Base-by-base conservation (phyloP, 2,113 vertebrate species). In the Catharus minimus region DNA sequence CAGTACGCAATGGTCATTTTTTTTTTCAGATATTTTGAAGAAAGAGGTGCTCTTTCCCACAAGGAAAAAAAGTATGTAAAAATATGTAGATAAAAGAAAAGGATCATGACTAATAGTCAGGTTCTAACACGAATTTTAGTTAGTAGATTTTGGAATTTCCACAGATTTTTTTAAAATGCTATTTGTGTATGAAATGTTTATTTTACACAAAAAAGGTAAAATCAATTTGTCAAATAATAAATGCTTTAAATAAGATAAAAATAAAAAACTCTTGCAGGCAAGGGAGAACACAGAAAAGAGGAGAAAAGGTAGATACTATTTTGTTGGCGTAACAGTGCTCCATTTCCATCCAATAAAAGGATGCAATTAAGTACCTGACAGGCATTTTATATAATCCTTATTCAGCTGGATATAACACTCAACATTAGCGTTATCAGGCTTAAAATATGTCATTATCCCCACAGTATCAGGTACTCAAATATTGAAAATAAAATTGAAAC, bases 41-140 rank as follows among this genome's bases (percentile, higher is more conserved):
- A 68, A 53, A 23, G 2, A 1, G 1, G 1, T 6, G 20, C 2
- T 23, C 10, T 68, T 55, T 69, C 15, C 13, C 0, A 0, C 5
- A 57, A 33, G 1, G 26, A 27, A 27, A 57, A 76, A 43, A 38
- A 13, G 0, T 2, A 32, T 23, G 28, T 21, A 53, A 66, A 62
- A 71, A 62, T 72, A 1, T 38, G 2, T 20, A 2, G 0, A 2
- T 16, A n/a, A 44, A 62, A 57, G 20, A 50, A 27, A 22, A 69
- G 2, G 18, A 9, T 41, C 10, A 26, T 24, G 13, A 28, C 7
- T 44, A 36, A 61, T 16, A 41, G 4, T 56, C 7, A 26, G 12
- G 7, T 50, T 55, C 17, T 41, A 68, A 50, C 2, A 50, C 0
- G 13, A 56, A 82, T 43, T 38, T 38, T 43, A 38, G 2, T 30